These are phyloP conservation scores for Lanistes nyassanus DNA, from an alignment of 1,140 invertebrate species.

Conservation along the genomic window DNA sequence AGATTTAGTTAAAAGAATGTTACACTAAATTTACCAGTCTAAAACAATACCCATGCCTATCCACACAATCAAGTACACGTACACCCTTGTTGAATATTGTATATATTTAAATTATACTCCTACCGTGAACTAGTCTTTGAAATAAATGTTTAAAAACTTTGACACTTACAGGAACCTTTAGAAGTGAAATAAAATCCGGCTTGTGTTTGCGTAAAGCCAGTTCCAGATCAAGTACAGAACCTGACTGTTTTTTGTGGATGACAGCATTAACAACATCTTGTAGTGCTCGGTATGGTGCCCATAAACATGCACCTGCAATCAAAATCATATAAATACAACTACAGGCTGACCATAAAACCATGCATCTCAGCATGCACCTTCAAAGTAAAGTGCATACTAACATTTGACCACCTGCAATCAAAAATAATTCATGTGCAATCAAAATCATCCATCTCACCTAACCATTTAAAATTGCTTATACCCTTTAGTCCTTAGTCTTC, in stretches of 20 bases:
- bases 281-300: constrained; percentile 88
- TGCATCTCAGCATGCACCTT: not conserved
- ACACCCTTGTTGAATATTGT: not conserved
- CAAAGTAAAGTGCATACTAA: not conserved
- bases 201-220: constrained; percentile 82
- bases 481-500: too few relatives aligned
- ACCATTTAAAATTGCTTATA: too few relatives aligned
- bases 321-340: constrained; percentile 11
- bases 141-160: constrained; percentile 32
- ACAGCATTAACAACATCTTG: constrained; percentile 79
- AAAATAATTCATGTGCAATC: not conserved
- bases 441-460: not conserved
- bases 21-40: not conserved
- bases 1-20: too few relatives aligned
- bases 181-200: constrained; percentile 86
- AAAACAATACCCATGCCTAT: not conserved
- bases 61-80: not conserved
- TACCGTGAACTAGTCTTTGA: constrained; percentile 10
- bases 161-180: constrained; percentile 86
- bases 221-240: constrained; percentile 82
- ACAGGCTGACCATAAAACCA: not conserved
- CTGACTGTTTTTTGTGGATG: constrained; percentile 74
- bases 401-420: too few relatives aligned
- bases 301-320: constrained; percentile 70
- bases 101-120: constrained; percentile 17